A percentile compares a stretch with the other conserved stretches of the same genome.
These are phyloP conservation scores for Dromius quadrimaculatus DNA, from an alignment of 2,888 invertebrate species.

Conservation along the genomic window DNA sequence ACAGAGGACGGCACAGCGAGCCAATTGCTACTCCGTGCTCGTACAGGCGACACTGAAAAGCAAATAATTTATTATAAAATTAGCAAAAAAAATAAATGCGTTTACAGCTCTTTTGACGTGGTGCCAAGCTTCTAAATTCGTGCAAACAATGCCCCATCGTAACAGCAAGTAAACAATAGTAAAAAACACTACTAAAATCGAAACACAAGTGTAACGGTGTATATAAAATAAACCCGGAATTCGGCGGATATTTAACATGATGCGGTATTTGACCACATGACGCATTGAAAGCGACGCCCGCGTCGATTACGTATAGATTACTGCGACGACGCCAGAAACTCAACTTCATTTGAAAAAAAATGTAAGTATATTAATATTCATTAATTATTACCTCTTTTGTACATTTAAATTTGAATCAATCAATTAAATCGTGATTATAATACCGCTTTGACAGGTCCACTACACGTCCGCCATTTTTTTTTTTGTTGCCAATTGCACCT, in stretches of 20 bases:
- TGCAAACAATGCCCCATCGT: slow-evolving; percentile 72
- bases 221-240: slow-evolving; percentile 62
- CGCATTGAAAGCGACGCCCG: slow-evolving; percentile 35
- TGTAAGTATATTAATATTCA: no score
- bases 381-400: no score
- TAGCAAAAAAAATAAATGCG: no score
- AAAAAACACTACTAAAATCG: slow-evolving; percentile 62
- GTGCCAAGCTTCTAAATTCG: slow-evolving; percentile 71
- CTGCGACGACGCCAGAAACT: no score
- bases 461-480: no score
- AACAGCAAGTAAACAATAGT: slow-evolving; percentile 68
- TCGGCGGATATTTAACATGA: slow-evolving; percentile 55
- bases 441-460: no score
- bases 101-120: slow-evolving; percentile 72
- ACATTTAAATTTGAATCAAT: no score
- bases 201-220: slow-evolving; percentile 62
- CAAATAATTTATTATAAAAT: slow-evolving; percentile 50
- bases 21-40: slow-evolving; percentile 71
- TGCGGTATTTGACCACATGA: slow-evolving; percentile 21
- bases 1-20: slow-evolving; percentile 74
- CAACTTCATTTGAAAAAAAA: no score
- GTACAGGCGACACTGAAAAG: slow-evolving; percentile 71
- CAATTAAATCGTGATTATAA: no score
- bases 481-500: no score
- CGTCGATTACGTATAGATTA: background rate